Conservation (phyloP, 2,113 vertebrate genomes). For the Gasterosteus aculeatus region DNA sequence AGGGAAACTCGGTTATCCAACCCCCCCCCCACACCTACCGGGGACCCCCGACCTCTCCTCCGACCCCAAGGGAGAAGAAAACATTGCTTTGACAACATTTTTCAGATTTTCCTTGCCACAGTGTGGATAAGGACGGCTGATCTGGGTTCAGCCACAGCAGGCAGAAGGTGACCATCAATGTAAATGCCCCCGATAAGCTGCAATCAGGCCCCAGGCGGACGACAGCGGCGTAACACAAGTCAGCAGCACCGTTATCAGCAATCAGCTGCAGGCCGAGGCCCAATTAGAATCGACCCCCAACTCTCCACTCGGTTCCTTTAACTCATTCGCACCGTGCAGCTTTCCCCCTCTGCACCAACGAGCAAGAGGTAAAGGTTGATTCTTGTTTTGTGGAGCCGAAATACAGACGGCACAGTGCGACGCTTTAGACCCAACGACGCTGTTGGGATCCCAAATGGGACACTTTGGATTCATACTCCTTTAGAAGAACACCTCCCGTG, state of each 20-base stretch:
- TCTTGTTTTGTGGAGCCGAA: neutral
- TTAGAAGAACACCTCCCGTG: neutral
- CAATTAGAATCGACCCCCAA: slow-evolving; percentile 73
- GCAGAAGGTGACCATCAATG: slow-evolving; percentile 57
- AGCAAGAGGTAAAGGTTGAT: neutral
- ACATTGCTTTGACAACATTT: neutral
- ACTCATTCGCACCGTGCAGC: slow-evolving; percentile 21
- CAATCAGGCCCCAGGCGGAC: slow-evolving; percentile 71
- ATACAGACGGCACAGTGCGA: neutral
- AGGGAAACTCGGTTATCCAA: slow-evolving; percentile 72
- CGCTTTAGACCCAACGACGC: neutral
- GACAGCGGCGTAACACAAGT: slow-evolving; percentile 64
- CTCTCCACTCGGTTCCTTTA: slow-evolving; percentile 48
- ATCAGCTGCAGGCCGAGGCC: slow-evolving; percentile 57
- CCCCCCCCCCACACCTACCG: neutral
- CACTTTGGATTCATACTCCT: neutral
- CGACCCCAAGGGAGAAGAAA: slow-evolving; percentile 25
- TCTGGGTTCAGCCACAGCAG: slow-evolving; percentile 26
- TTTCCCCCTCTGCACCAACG: slow-evolving; percentile 20
- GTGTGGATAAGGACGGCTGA: slow-evolving; percentile 18
- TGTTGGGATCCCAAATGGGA: neutral
- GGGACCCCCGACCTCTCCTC: slow-evolving; percentile 43
- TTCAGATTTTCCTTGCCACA: slow-evolving; percentile 31
- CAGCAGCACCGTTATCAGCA: slow-evolving; percentile 67
- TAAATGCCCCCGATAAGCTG: slow-evolving; percentile 63